These are phyloP conservation scores for Platichthys stellatus DNA, from an alignment of 2,113 vertebrate species.

Conservation along the genomic window DNA sequence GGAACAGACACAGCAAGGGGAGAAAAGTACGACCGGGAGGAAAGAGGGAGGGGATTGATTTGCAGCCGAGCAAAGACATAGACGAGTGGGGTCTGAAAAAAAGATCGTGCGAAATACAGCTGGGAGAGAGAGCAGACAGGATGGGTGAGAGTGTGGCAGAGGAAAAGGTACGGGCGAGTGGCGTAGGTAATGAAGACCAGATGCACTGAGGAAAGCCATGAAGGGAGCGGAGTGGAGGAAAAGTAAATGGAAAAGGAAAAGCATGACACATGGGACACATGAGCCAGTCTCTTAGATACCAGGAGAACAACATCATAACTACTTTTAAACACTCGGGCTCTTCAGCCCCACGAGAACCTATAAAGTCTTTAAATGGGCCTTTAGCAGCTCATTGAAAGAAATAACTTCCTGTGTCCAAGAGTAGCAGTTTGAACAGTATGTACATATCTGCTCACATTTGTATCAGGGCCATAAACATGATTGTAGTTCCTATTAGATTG, in stretches of 20 bases:
- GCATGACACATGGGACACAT: constrained; percentile 56
- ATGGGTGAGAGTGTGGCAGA: constrained; percentile 43
- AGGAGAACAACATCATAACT: constrained; percentile 46
- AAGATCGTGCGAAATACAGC: constrained; percentile 38
- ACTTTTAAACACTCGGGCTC: constrained; percentile 35
- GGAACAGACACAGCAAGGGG: constrained; percentile 43
- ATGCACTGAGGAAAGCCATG: constrained; percentile 47
- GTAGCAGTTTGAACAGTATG: neutral
- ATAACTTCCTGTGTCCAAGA: neutral
- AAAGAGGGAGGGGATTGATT: constrained; percentile 24
- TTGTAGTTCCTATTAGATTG: constrained; percentile 31
- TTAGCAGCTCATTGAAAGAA: neutral
- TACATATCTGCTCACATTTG: neutral
- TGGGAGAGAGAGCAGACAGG: constrained; percentile 46
- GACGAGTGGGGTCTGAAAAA: constrained; percentile 23
- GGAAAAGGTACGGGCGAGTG: constrained; percentile 52
- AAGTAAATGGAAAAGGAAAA: constrained; percentile 59
- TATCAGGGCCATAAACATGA: constrained; percentile 1
- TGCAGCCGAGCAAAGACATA: constrained; percentile 37
- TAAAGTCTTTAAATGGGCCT: neutral
- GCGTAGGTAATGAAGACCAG: constrained; percentile 68
- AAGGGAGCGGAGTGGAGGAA: constrained; percentile 42
- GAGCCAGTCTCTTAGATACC: constrained; percentile 50
- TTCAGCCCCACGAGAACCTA: constrained; percentile 13
- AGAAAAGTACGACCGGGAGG: constrained; percentile 35